phyloP scores from a whole-genome alignment of 1,140 invertebrate genomes.

The Portunus trituberculatus region DNA sequence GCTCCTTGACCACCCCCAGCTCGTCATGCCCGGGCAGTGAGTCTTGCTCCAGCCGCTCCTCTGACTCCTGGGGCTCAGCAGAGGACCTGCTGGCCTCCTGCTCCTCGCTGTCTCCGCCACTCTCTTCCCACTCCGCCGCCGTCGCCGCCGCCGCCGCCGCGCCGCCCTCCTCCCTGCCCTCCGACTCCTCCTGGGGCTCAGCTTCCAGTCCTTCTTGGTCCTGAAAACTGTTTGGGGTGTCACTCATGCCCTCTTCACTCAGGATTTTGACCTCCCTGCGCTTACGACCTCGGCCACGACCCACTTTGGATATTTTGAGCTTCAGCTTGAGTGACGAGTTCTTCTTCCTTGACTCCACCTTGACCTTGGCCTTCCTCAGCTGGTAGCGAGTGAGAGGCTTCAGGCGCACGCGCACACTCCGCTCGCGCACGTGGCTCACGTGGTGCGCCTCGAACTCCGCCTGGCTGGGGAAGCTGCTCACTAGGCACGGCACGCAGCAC shows the following conservation, averaged over 20 bases:
- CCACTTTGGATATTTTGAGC: slow-evolving; percentile 74
- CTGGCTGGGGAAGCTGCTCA: slow-evolving; percentile 49
- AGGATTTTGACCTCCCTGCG: slow-evolving; percentile 66
- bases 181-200: slow-evolving; percentile 55
- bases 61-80: slow-evolving; percentile 25
- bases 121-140: slow-evolving; percentile 44
- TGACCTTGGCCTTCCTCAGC: slow-evolving; percentile 47
- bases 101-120: slow-evolving; percentile 59
- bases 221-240: slow-evolving; percentile 64
- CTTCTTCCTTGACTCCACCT: slow-evolving; percentile 51
- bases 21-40: slow-evolving; percentile 46
- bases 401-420: slow-evolving; percentile 48
- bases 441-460: slow-evolving; percentile 67
- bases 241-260: slow-evolving; percentile 74
- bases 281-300: slow-evolving; percentile 68
- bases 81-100: slow-evolving; percentile 48
- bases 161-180: slow-evolving; percentile 53
- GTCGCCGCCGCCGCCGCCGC: slow-evolving; percentile 37
- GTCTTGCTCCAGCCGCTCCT: slow-evolving; percentile 34
- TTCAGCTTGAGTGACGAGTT: slow-evolving; percentile 64
- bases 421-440: slow-evolving; percentile 44
- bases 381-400: slow-evolving; percentile 38
- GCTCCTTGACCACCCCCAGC: neutral
- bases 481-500: slow-evolving; percentile 49
- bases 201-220: slow-evolving; percentile 66